A percentile compares a stretch with the other conserved stretches of the same genome.
These are phyloP conservation scores for Drosophila mettleri DNA, from an alignment of 2,888 invertebrate genomes.

Conservation along the genomic window DNA sequence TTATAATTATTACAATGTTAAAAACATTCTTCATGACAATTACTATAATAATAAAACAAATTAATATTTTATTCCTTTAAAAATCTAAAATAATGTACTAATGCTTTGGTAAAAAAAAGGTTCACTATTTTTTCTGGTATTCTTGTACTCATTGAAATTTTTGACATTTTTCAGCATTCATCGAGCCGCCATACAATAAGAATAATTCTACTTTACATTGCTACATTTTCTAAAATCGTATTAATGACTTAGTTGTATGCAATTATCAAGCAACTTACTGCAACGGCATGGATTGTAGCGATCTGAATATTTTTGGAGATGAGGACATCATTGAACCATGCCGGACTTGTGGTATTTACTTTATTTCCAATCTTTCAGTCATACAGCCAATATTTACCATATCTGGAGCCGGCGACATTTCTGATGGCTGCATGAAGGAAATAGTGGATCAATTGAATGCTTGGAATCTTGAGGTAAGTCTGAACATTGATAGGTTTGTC, in stretches of 20 bases:
- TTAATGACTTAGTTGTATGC: constrained; percentile 23
- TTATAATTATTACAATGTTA: not conserved
- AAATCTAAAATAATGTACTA: too few species aligned
- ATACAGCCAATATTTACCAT: constrained; percentile 56
- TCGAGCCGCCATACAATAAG: constrained; percentile 14
- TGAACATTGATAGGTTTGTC: not conserved
- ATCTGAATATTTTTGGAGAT: constrained; percentile 38
- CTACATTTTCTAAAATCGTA: constrained; percentile 4
- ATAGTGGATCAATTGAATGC: constrained; percentile 70
- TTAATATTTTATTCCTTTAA: not conserved
- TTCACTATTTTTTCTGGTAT: not conserved
- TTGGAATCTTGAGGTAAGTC: constrained; percentile 73
- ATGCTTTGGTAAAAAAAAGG: not conserved
- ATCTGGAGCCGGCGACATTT: constrained; percentile 42
- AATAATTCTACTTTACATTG: constrained; percentile 25
- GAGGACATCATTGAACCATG: constrained; percentile 75
- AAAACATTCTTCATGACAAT: not conserved
- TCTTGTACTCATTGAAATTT: not conserved
- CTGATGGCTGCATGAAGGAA: constrained; percentile 56
- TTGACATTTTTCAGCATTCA: constrained; percentile 16
- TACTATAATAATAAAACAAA: not conserved
- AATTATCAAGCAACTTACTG: not conserved
- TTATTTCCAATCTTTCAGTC: constrained; percentile 22
- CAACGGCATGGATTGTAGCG: constrained; percentile 50
- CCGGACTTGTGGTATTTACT: constrained; percentile 79